phyloP scores from a whole-genome alignment of 1,140 invertebrate genomes.

The Temnothorax curvispinosus region DNA sequence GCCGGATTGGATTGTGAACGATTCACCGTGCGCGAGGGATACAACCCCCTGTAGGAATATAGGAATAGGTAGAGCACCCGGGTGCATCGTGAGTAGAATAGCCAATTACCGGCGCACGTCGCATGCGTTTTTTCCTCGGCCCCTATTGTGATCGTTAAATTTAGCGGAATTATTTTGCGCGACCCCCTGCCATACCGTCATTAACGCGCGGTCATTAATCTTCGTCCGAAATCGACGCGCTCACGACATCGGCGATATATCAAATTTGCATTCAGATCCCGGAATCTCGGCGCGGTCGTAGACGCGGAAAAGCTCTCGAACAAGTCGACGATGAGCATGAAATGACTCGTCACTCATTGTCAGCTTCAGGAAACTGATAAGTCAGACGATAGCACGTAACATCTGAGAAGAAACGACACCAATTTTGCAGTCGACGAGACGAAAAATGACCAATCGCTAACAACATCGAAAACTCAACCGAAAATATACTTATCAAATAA shows the following conservation, averaged over 20 bases:
- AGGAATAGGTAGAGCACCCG: neutral
- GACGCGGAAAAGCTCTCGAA: neutral
- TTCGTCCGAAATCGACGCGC: conserved; percentile 47
- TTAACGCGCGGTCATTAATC: conserved; percentile 69
- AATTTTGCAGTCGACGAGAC: neutral
- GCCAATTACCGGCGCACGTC: conserved; percentile 70
- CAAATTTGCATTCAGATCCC: conserved; percentile 43
- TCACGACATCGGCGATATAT: conserved; percentile 33
- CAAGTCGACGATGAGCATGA: neutral
- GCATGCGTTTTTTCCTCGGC: conserved; percentile 29
- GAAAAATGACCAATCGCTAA: neutral
- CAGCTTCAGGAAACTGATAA: neutral
- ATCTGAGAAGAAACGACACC: neutral
- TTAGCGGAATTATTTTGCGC: conserved; percentile 74
- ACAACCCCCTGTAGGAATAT: neutral
- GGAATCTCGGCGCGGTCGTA: conserved; percentile 10
- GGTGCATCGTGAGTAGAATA: conserved; percentile 65
- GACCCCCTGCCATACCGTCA: conserved; percentile 24
- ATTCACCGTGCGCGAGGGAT: neutral
- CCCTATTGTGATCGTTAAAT: conserved; percentile 73
- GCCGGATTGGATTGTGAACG: conserved; percentile 43
- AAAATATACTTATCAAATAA: neutral
- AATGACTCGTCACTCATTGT: neutral
- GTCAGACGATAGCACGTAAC: neutral
- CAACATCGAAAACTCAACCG: neutral